Percentiles rank a stretch among this genome's conserved stretches.
Conservation (phyloP, 2,113 vertebrate genomes). For the Vimba vimba region DNA sequence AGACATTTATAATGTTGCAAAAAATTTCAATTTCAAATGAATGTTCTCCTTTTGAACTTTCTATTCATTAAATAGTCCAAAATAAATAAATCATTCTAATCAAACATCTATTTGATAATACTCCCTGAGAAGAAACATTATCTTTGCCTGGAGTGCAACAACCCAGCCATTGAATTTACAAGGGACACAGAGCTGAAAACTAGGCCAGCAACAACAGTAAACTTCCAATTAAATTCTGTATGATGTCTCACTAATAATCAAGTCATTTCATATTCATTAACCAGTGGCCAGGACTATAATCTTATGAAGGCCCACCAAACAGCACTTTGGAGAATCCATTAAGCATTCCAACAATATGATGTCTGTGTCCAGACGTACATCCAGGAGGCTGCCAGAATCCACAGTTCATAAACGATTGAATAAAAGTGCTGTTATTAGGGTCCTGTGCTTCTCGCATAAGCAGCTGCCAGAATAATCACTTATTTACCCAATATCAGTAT, state of each 20-base stretch:
- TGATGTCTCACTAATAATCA: not conserved
- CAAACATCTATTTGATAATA: not conserved
- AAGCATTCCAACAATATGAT: constrained; percentile 58
- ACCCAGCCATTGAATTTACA: not conserved
- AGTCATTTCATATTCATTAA: constrained; percentile 11
- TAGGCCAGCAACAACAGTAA: not conserved
- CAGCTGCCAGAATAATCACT: constrained; percentile 14
- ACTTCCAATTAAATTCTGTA: not conserved
- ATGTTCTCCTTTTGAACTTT: no score
- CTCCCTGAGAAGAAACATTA: not conserved
- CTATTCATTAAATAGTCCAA: no score
- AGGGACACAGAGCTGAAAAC: not conserved
- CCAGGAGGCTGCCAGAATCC: constrained; percentile 60
- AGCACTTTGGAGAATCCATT: constrained; percentile 56
- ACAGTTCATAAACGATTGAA: constrained; percentile 59
- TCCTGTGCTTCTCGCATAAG: constrained; percentile 33
- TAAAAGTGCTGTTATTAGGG: constrained; percentile 56
- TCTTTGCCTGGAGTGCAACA: not conserved
- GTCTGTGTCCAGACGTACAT: constrained; percentile 57
- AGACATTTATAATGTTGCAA: not conserved
- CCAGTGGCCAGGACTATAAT: not conserved
- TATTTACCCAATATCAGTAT: constrained; percentile 29
- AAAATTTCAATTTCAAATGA: no score
- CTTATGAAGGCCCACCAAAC: constrained; percentile 19
- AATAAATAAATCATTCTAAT: not conserved